A percentile compares a stretch with the other conserved stretches of the same genome.
These are phyloP conservation scores for Hymenochirus boettgeri DNA, from an alignment of 2,113 vertebrate genomes.

Conservation along the genomic window DNA sequence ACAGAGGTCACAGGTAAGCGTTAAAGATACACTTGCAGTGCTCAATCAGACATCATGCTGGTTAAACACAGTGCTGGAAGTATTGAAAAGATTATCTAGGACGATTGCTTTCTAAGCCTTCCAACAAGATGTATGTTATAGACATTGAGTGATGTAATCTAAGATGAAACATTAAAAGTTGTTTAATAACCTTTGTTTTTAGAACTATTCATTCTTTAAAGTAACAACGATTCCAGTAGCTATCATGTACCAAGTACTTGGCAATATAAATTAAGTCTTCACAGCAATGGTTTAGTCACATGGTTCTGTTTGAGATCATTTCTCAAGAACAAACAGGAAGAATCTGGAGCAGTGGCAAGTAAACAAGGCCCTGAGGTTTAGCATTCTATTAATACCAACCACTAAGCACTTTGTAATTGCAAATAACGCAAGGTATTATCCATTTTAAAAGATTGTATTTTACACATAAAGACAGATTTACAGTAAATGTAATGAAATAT, in stretches of 20 bases:
- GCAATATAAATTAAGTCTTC: too few relatives aligned
- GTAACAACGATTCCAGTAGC: neutral
- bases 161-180: too few relatives aligned
- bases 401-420: too few relatives aligned
- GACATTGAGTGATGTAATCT: too few relatives aligned
- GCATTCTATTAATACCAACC: neutral
- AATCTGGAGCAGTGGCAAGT: neutral
- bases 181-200: neutral
- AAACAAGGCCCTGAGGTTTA: neutral
- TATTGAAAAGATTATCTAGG: neutral
- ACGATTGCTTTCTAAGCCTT: neutral
- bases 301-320: too few relatives aligned
- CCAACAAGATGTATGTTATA: neutral
- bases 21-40: neutral
- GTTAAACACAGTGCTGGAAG: neutral
- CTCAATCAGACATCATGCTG: neutral
- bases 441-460: too few relatives aligned
- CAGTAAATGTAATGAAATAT: too few relatives aligned
- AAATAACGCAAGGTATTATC: too few relatives aligned
- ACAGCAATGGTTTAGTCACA: neutral
- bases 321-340: neutral
- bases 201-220: neutral
- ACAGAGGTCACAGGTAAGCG: neutral
- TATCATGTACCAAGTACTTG: neutral
- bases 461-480: too few relatives aligned